Conservation (phyloP, 2,888 invertebrate genomes). For the Notodonta dromedarius region DNA sequence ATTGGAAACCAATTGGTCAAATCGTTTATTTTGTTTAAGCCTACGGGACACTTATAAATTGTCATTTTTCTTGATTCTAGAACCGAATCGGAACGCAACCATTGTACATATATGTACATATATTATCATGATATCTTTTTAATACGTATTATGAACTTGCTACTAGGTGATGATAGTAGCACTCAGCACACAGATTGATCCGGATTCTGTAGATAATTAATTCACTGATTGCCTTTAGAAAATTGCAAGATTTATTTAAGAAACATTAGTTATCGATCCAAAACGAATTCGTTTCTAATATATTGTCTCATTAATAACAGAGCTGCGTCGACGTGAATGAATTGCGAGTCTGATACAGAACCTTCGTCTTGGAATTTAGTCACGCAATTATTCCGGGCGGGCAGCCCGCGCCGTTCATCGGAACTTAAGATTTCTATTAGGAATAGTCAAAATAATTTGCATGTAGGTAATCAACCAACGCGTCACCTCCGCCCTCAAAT, state of each 20-base stretch:
- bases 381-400: conserved; percentile 65
- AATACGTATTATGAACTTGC: too few relatives aligned
- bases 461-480: conserved; percentile 57
- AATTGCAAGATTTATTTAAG: conserved; percentile 50
- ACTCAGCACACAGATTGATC: too few relatives aligned
- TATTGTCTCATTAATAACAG: conserved; percentile 70
- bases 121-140: too few relatives aligned
- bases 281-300: conserved; percentile 68
- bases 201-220: conserved; percentile 14
- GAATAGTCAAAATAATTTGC: conserved; percentile 54
- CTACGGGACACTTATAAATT: too few relatives aligned
- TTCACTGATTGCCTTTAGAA: conserved; percentile 41
- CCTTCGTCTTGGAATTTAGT: conserved; percentile 63
- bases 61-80: too few relatives aligned
- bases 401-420: conserved; percentile 48
- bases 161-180: too few relatives aligned
- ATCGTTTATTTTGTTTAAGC: too few relatives aligned
- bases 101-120: too few relatives aligned
- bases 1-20: too few relatives aligned
- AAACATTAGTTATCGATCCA: conserved; percentile 57
- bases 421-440: conserved; percentile 59
- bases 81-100: too few relatives aligned
- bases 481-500: conserved; percentile 29
- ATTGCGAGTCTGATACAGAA: conserved; percentile 61
- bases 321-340: conserved; percentile 60